Conservation (phyloP, 2,797 vertebrate genomes). For the Syngnathus acus region DNA sequence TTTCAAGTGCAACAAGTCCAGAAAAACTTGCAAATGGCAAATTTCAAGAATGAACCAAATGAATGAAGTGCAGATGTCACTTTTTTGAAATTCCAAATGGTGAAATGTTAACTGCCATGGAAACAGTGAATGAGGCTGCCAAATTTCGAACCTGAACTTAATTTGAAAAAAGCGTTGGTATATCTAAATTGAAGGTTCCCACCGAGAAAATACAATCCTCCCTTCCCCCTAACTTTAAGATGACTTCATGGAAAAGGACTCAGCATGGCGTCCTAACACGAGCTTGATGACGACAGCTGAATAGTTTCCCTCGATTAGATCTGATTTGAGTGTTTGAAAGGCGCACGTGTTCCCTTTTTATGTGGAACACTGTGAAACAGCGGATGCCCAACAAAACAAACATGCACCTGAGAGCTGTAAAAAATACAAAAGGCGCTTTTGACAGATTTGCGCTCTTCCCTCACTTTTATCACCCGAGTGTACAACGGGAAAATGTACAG, state of each 20-base stretch:
- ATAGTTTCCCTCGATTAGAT: slow-evolving; percentile 51
- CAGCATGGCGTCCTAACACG: slow-evolving; percentile 41
- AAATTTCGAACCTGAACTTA: background rate
- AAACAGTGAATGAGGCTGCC: too few relatives aligned
- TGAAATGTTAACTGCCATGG: too few relatives aligned
- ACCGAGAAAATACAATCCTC: slow-evolving; percentile 7
- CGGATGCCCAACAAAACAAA: slow-evolving; percentile 51
- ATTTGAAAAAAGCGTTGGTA: too few relatives aligned
- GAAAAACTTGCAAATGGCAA: too few relatives aligned
- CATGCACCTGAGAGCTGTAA: slow-evolving; percentile 68
- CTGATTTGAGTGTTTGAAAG: slow-evolving; percentile 57
- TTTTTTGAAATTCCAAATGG: too few relatives aligned
- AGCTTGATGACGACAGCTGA: slow-evolving; percentile 27
- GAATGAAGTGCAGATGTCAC: too few relatives aligned
- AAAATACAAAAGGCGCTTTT: slow-evolving; percentile 36
- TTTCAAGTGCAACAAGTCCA: too few relatives aligned
- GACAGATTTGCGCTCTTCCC: slow-evolving; percentile 31
- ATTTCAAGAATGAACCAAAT: too few relatives aligned
- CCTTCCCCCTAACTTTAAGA: slow-evolving; percentile 11
- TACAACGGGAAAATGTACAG: slow-evolving; percentile 20
- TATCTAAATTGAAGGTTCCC: slow-evolving; percentile 20
- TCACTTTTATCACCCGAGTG: slow-evolving; percentile 44
- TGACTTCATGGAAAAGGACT: slow-evolving; percentile 62
- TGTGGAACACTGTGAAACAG: slow-evolving; percentile 50
- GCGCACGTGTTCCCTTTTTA: slow-evolving; percentile 62